Base-by-base conservation (phyloP, 1,140 invertebrate species). In the Limonius californicus region DNA sequence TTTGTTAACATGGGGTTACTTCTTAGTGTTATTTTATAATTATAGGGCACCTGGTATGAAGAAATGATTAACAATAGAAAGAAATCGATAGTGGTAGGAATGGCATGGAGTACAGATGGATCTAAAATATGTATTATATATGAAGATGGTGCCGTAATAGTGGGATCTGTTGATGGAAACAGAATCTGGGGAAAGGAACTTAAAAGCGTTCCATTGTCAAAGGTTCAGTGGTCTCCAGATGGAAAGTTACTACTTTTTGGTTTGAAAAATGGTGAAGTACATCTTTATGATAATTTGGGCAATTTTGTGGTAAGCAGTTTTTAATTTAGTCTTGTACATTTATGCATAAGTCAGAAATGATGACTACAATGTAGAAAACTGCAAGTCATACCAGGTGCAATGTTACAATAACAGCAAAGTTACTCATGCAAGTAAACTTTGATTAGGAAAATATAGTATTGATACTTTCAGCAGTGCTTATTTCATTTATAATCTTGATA, bases 61-160 rank as follows among this genome's bases (percentile, higher is more conserved):
- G 97, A 99, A 79, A 99, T 99, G 97, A 97, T 99, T 62, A 99
- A 99, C 75, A 99, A 99, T 77, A 83, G 97, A 50, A 98, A 99
- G 71, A 98, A 97, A 74, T 98, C 94, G 1, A 90, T 95, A 0
- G 96, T 99, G 0, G 88, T 87, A 69, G 91, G 94, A 58, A 97
- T 99, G 92, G 85, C 90, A 23, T 99, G 97, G 97, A 97, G 92
- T 72, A 85, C 86, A 20, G 95, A 99, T 81, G 97, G 97, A 14
- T 85, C 92, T 69, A 97, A 95, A 79, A 99, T 99, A 64, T 98
- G 96, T 72, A 99, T 99, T 72, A 95, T 96, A 4, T 99, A 99
- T 82, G 95, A 99, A 79, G 96, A 98, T 83, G 96, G 96, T 57
- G 83, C 81, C 57, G 81, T 84, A n/a, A 84, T 84, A 64, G 81